These are phyloP conservation scores for Mormyrus lacerda DNA, from an alignment of 2,113 vertebrate species.

Conservation along the genomic window DNA sequence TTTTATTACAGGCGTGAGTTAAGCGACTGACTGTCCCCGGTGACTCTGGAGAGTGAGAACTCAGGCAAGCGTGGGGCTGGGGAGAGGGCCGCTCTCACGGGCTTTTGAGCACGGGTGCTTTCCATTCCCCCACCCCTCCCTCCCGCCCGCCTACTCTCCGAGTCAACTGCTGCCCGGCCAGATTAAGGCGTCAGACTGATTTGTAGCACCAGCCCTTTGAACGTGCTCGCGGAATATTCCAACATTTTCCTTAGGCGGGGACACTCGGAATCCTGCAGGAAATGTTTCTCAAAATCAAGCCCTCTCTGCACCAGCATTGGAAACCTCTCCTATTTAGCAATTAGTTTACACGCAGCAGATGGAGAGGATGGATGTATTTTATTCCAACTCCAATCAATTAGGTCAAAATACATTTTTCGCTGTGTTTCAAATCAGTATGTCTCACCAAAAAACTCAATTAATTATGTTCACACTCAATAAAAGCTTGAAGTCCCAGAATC, in stretches of 20 bases:
- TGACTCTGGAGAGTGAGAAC: background rate
- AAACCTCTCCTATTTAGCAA: conserved; percentile 72
- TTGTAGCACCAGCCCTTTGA: conserved; percentile 85
- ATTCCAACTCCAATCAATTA: background rate
- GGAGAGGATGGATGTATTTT: conserved; percentile 51
- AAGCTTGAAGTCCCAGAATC: background rate
- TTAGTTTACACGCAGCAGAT: conserved; percentile 74
- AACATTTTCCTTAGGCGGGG: conserved; percentile 80
- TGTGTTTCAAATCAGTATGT: background rate
- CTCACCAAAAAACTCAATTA: background rate
- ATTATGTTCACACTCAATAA: background rate
- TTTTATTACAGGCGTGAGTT: background rate
- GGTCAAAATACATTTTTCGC: background rate
- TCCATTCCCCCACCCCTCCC: conserved; percentile 48
- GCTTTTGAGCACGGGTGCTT: conserved; percentile 75
- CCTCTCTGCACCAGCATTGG: conserved; percentile 55
- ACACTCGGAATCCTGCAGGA: conserved; percentile 77
- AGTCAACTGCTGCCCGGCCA: conserved; percentile 84
- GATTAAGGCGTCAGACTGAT: conserved; percentile 94
- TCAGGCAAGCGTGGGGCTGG: background rate
- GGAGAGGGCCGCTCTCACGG: conserved; percentile 56
- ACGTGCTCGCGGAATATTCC: conserved; percentile 82
- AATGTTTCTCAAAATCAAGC: conserved; percentile 75
- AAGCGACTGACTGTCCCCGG: background rate
- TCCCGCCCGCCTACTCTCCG: conserved; percentile 52